phyloP scores from a whole-genome alignment of 2,113 vertebrate species.

The Tychaedon coryphoeus region DNA sequence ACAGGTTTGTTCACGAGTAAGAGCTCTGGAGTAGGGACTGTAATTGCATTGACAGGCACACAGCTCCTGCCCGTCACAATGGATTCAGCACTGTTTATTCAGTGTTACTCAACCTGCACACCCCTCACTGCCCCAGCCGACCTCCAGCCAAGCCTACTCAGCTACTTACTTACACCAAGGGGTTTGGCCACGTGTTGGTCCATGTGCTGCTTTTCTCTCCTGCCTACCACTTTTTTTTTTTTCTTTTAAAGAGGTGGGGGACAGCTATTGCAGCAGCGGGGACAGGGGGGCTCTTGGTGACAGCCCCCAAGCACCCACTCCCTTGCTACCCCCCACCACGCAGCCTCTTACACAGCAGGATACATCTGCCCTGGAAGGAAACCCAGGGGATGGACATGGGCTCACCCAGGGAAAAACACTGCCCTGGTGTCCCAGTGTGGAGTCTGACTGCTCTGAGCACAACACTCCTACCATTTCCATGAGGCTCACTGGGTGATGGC shows the following conservation, averaged over 20 bases:
- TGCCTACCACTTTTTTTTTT: neutral
- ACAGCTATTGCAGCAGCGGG: neutral
- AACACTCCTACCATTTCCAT: neutral
- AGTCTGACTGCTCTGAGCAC: neutral
- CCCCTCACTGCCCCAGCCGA: fast-evolving
- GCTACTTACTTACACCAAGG: fast-evolving
- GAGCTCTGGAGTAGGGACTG: neutral
- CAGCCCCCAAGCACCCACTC: neutral
- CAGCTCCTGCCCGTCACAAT: neutral
- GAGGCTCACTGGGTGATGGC: neutral
- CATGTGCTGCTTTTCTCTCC: neutral
- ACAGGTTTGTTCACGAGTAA: neutral
- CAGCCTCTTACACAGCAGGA: fast-evolving
- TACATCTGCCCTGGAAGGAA: neutral
- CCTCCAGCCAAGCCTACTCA: neutral
- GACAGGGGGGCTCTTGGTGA: neutral
- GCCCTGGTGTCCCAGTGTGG: fast-evolving
- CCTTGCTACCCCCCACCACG: fast-evolving
- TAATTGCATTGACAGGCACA: neutral
- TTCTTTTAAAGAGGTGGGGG: neutral
- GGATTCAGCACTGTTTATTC: neutral
- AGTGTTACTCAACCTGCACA: neutral
- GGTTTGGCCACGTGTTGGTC: neutral
- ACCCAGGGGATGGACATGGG: neutral
- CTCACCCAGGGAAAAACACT: neutral